Percentiles rank a stretch among this genome's conserved stretches.
Evolutionary conservation across 2,888 invertebrate genomes (phyloP).

Genomic region (Megastigmus dorsalis): DNA sequence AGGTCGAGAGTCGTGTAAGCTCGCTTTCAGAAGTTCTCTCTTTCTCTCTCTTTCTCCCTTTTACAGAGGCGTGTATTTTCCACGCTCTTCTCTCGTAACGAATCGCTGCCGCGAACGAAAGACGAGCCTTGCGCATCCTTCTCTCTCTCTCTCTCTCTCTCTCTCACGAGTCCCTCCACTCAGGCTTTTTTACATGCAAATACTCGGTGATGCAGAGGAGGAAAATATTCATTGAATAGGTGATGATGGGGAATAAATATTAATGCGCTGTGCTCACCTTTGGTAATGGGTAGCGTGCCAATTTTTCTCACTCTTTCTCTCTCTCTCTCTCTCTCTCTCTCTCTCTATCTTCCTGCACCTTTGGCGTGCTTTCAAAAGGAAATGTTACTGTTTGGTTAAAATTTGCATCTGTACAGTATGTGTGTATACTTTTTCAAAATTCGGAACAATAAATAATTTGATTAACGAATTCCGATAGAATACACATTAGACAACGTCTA

Average conservation of each 20-base stretch:
- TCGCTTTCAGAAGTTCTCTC: not conserved
- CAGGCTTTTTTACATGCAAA: conserved; percentile 33
- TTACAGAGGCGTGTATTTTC: conserved; percentile 17
- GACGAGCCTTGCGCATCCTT: not conserved
- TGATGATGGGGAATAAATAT: conserved; percentile 20
- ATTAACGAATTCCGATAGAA: too few species aligned
- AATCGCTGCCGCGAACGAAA: conserved; percentile 15
- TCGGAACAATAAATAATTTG: too few species aligned
- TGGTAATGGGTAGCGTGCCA: not conserved
- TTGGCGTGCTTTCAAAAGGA: too few species aligned
- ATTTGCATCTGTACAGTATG: too few species aligned
- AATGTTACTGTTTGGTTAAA: too few species aligned
- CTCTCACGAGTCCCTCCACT: too few species aligned
- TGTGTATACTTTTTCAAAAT: too few species aligned
- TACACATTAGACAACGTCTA: too few species aligned
- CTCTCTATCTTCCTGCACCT: too few species aligned
- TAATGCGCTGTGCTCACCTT: not conserved
- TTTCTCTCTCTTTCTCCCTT: too few species aligned
- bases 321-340: too few species aligned
- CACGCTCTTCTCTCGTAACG: conserved; percentile 27
- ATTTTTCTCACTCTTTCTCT: too few species aligned
- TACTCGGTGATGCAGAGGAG: not conserved
- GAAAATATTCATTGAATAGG: not conserved
- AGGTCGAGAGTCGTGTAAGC: conserved; percentile 28
- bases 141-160: not conserved